Conservation (phyloP, 2,797 vertebrate species). For the Distichodus sexfasciatus region DNA sequence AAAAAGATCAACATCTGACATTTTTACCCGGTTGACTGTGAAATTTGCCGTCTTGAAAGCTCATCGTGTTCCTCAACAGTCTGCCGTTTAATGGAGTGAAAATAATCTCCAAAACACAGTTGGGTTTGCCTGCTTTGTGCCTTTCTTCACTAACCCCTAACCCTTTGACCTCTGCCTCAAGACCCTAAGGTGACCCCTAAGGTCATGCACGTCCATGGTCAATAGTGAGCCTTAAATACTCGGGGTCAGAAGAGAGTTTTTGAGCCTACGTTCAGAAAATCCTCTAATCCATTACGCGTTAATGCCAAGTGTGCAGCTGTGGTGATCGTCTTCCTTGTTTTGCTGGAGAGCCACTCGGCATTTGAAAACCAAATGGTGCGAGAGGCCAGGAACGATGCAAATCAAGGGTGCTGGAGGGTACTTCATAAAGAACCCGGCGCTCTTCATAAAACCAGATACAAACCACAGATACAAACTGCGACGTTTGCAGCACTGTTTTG, state of each 20-base stretch:
- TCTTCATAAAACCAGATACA: not conserved
- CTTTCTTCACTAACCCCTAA: too few relatives aligned
- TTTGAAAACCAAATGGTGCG: not conserved
- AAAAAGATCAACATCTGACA: too few relatives aligned
- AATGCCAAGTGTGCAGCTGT: not conserved
- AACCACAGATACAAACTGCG: too few relatives aligned
- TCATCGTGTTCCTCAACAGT: too few relatives aligned
- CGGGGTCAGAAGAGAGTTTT: not conserved
- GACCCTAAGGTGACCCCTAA: too few relatives aligned
- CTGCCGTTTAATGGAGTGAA: too few relatives aligned
- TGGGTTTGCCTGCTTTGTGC: too few relatives aligned
- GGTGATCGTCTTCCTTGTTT: not conserved
- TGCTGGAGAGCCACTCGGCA: not conserved
- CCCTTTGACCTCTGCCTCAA: too few relatives aligned
- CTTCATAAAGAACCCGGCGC: not conserved
- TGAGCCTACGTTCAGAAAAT: not conserved
- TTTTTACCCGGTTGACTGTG: too few relatives aligned
- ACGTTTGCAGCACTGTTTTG: too few relatives aligned
- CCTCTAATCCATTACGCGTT: not conserved
- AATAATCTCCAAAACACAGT: too few relatives aligned
- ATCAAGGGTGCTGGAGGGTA: not conserved
- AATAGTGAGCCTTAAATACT: conserved; percentile 32
- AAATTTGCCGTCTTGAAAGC: too few relatives aligned
- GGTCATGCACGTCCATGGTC: conserved; percentile 26
- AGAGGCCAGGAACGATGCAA: not conserved